A percentile compares a stretch with the other conserved stretches of the same genome.
Conservation (phyloP, 1,140 invertebrate species). For the Bemisia tabaci region DNA sequence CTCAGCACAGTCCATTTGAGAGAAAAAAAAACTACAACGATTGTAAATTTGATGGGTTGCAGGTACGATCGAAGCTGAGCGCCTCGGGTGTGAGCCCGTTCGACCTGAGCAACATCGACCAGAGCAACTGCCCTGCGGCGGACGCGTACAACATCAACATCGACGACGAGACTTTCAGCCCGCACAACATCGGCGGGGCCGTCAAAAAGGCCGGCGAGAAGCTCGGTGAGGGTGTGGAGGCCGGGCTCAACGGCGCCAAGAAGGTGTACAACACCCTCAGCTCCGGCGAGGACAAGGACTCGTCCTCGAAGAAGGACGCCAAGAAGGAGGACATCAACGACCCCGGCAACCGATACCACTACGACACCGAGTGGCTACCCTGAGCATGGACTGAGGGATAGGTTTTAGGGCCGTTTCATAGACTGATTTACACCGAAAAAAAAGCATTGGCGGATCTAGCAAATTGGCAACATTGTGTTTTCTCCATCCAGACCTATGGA, state of each 20-base stretch:
- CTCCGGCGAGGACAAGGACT: neutral
- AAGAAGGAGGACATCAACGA: neutral
- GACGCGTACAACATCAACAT: slow-evolving; percentile 45
- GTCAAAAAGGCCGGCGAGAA: slow-evolving; percentile 47
- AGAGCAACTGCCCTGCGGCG: slow-evolving; percentile 45
- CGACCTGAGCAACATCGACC: slow-evolving; percentile 57
- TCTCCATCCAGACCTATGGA: neutral
- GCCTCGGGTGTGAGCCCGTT: slow-evolving; percentile 52
- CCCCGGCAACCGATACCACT: neutral
- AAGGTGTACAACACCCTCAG: slow-evolving; percentile 38
- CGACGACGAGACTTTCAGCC: slow-evolving; percentile 57
- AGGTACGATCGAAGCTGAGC: slow-evolving; percentile 45
- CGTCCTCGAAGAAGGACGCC: neutral
- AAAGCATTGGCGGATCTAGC: neutral
- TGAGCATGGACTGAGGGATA: too few relatives aligned
- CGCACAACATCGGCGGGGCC: slow-evolving; percentile 30
- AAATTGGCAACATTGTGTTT: neutral
- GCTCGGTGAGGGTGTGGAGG: slow-evolving; percentile 47
- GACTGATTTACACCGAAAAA: too few relatives aligned
- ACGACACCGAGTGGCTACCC: neutral
- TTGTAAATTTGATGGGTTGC: too few relatives aligned
- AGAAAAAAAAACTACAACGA: too few relatives aligned
- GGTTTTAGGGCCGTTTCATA: too few relatives aligned
- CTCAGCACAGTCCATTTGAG: too few relatives aligned
- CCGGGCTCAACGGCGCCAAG: slow-evolving; percentile 36